Evolutionary conservation across 1,140 invertebrate species (phyloP).

Genomic region (Drosophila gunungcola): DNA sequence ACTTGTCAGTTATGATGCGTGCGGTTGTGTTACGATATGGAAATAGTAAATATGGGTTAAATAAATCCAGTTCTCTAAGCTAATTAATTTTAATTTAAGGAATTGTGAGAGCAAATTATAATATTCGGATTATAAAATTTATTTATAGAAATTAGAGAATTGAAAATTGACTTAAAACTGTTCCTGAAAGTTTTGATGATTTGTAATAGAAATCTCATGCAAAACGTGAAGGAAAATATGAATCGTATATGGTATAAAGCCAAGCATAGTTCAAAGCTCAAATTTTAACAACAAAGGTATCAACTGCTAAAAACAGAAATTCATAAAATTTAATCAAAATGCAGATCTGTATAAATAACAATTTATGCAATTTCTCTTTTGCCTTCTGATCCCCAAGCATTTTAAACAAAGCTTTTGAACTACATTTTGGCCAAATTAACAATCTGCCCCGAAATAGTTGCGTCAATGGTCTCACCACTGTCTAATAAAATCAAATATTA

Average conservation of each 20-base stretch:
- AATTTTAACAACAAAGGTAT: no score
- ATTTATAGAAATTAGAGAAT: background rate
- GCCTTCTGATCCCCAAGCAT: background rate
- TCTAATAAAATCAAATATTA: constrained; percentile 78
- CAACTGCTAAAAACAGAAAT: no score
- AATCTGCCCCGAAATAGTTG: constrained; percentile 33
- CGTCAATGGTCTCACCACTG: constrained; percentile 25
- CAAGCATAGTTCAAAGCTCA: no score
- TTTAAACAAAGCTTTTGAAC: constrained; percentile 19
- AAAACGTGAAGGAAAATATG: no score
- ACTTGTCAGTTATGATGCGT: constrained; percentile 20
- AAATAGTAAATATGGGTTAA: constrained; percentile 2
- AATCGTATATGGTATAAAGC: no score
- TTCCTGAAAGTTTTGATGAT: no score
- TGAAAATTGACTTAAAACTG: background rate
- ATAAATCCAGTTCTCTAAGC: constrained; percentile 7
- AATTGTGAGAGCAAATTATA: background rate
- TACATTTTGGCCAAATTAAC: constrained; percentile 41
- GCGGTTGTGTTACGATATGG: constrained; percentile 19
- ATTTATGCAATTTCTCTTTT: background rate
- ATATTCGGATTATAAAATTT: background rate
- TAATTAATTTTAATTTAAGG: constrained; percentile 10
- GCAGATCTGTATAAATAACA: background rate
- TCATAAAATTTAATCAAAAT: no score
- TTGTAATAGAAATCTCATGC: no score